Evolutionary conservation across 1,140 invertebrate genomes (phyloP).

Genomic region (Caenorhabditis remanei): DNA sequence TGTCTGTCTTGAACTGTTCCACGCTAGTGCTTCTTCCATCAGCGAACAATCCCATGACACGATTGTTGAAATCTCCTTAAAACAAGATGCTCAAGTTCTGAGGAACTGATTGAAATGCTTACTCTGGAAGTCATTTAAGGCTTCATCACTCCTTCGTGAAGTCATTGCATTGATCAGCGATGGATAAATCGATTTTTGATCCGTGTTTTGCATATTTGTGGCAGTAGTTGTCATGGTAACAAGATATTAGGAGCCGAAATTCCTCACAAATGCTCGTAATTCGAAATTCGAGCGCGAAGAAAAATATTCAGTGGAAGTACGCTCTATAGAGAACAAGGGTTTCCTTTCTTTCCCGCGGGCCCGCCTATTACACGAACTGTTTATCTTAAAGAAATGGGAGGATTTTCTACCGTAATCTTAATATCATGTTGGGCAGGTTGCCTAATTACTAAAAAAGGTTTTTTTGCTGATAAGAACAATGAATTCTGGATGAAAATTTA

Average conservation of each 20-base stretch:
- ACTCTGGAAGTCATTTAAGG: conserved; percentile 3
- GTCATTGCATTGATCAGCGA: background rate
- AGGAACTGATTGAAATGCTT: background rate
- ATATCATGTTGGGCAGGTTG: too few relatives aligned
- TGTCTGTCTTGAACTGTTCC: background rate
- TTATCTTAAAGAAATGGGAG: too few relatives aligned
- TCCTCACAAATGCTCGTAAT: background rate
- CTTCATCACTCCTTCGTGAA: background rate
- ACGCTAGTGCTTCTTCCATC: background rate
- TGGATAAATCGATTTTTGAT: background rate
- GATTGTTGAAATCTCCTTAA: conserved; percentile 28
- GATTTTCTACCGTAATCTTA: too few relatives aligned
- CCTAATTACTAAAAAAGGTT: too few relatives aligned
- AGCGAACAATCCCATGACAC: conserved; percentile 7
- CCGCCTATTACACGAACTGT: too few relatives aligned
- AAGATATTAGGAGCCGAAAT: background rate
- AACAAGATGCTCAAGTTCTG: background rate
- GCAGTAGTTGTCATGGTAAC: background rate
- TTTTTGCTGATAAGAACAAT: too few relatives aligned
- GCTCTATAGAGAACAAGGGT: background rate
- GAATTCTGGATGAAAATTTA: too few relatives aligned
- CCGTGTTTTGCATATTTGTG: background rate
- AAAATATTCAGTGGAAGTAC: background rate
- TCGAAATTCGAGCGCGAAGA: background rate
- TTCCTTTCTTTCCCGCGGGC: too few relatives aligned